Conservation (phyloP, 2,113 vertebrate species). For the Etia nguti region DNA sequence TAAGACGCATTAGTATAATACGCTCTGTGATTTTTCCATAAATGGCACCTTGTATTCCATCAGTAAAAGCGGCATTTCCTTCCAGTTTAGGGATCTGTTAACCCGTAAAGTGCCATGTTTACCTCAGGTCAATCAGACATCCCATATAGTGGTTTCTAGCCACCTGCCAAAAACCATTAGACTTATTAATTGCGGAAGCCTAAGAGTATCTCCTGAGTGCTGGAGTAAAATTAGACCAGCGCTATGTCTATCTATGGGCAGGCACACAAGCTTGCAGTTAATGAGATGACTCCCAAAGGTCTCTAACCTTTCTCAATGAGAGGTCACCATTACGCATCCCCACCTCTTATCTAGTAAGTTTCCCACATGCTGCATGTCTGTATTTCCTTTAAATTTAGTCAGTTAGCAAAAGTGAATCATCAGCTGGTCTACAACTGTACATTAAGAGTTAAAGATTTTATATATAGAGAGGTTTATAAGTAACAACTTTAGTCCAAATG, state of each 20-base stretch:
- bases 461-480: not conserved
- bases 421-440: not conserved
- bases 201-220: conserved; percentile 39
- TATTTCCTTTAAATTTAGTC: not conserved
- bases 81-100: conserved; percentile 20
- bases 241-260: not conserved
- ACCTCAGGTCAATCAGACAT: conserved; percentile 31
- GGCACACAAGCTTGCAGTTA: not conserved
- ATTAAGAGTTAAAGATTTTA: not conserved
- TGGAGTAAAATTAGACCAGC: conserved; percentile 23
- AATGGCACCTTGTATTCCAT: not conserved
- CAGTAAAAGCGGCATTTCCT: conserved; percentile 39
- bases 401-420: not conserved
- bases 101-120: conserved; percentile 35
- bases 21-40: not conserved
- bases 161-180: conserved; percentile 57
- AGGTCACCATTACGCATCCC: conserved; percentile 5
- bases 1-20: conserved; percentile 16
- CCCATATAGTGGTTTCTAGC: conserved; percentile 27
- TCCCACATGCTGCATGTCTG: not conserved
- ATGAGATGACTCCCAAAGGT: conserved; percentile 48
- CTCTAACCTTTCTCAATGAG: conserved; percentile 32
- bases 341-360: conserved; percentile 7
- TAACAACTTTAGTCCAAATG: not conserved
- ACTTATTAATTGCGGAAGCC: conserved; percentile 54